Percentiles rank a stretch among this genome's conserved stretches.
These are phyloP conservation scores for Orthosia incerta DNA, from an alignment of 2,888 invertebrate species.

Conservation along the genomic window DNA sequence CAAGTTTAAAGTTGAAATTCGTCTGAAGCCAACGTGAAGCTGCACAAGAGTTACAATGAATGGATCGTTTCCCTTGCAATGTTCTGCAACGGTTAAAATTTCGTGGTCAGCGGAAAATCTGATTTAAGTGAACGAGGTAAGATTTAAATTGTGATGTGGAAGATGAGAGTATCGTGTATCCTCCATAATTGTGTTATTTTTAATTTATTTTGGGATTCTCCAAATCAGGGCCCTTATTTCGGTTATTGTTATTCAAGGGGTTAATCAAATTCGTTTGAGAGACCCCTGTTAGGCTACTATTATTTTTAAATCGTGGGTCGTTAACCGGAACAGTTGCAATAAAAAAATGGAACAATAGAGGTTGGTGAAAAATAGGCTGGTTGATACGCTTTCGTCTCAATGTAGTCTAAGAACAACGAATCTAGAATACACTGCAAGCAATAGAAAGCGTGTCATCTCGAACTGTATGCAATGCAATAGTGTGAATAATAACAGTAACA, in stretches of 20 bases:
- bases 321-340: not conserved
- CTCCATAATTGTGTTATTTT: constrained; percentile 80
- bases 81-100: constrained; percentile 86
- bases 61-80: constrained; percentile 89
- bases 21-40: constrained; percentile 64
- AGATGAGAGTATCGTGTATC: constrained; percentile 69
- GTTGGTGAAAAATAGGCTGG: not conserved
- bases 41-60: constrained; percentile 88
- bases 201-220: constrained; percentile 83
- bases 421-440: constrained; percentile 32
- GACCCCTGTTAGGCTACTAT: constrained; percentile 30
- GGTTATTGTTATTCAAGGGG: constrained; percentile 70
- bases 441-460: constrained; percentile 61
- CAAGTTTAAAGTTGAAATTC: constrained; percentile 70
- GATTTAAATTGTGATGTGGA: constrained; percentile 66
- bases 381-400: not conserved
- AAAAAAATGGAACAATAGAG: constrained; percentile 7
- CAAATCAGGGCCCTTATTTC: constrained; percentile 74
- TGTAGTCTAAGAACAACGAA: constrained; percentile 8
- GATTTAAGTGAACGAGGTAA: constrained; percentile 69
- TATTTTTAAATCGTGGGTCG: constrained; percentile 19
- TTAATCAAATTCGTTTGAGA: constrained; percentile 65
- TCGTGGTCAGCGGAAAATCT: constrained; percentile 72
- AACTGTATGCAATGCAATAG: constrained; percentile 33
- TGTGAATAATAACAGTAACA: constrained; percentile 64